Percentiles rank a stretch among this genome's conserved stretches.
Conservation (phyloP, 1,140 invertebrate genomes). For the Drosophila paulistorum region DNA sequence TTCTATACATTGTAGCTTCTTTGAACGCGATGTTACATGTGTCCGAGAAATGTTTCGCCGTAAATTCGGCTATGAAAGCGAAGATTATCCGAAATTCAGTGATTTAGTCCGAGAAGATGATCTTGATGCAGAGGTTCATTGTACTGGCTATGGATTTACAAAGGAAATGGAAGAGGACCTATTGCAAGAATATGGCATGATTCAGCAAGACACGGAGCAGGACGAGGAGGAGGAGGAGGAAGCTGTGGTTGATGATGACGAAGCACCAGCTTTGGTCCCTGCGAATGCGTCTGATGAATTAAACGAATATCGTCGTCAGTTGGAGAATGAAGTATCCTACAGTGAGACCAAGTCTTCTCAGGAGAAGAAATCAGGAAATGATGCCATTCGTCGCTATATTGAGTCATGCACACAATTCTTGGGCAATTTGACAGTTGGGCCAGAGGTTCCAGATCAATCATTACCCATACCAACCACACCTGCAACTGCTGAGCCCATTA, state of each 20-base stretch:
- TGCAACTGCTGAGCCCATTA: neutral
- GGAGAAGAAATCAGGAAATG: constrained; percentile 47
- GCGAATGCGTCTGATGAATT: constrained; percentile 83
- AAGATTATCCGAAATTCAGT: constrained; percentile 92
- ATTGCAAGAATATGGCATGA: constrained; percentile 83
- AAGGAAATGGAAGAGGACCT: constrained; percentile 92
- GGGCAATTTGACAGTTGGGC: constrained; percentile 62
- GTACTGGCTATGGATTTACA: constrained; percentile 95
- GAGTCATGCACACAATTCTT: constrained; percentile 78
- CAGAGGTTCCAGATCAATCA: constrained; percentile 51
- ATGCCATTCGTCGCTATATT: constrained; percentile 80
- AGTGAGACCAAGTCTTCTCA: constrained; percentile 65
- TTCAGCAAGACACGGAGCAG: constrained; percentile 68
- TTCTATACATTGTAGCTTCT: constrained; percentile 87
- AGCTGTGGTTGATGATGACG: constrained; percentile 37
- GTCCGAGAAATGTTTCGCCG: constrained; percentile 96
- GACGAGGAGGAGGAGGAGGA: constrained; percentile 45
- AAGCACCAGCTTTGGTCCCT: constrained; percentile 54
- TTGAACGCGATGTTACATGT: constrained; percentile 97
- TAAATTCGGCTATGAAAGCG: constrained; percentile 96
- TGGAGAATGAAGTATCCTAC: constrained; percentile 82
- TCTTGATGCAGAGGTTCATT: constrained; percentile 94
- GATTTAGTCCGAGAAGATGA: constrained; percentile 93
- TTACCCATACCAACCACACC: constrained; percentile 7
- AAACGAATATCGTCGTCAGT: constrained; percentile 84